Conservation (phyloP, 2,888 invertebrate species). For the Cordilura impudica region DNA sequence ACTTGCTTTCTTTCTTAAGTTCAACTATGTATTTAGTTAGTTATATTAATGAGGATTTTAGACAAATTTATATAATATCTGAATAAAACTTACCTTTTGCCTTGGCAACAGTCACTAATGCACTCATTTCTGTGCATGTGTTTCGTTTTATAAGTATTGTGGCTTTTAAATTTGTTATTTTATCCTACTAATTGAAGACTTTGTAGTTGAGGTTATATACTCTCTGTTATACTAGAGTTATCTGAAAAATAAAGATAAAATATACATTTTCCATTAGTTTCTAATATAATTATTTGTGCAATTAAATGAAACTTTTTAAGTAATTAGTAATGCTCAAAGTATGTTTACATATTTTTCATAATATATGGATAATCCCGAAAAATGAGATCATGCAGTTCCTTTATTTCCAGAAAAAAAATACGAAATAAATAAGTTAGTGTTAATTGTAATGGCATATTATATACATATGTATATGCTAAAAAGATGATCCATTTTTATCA, state of each 20-base stretch:
- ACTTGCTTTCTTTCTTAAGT: conserved; percentile 4
- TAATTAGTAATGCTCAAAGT: too few species aligned
- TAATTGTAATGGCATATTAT: too few species aligned
- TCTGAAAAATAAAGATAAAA: neutral
- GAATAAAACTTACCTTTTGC: conserved; percentile 68
- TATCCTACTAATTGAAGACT: conserved; percentile 4
- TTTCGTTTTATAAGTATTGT: conserved; percentile 54
- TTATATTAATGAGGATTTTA: conserved; percentile 31
- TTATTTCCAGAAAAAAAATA: too few species aligned
- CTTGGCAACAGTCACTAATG: conserved; percentile 65
- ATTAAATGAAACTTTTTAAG: too few species aligned
- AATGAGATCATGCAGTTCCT: too few species aligned
- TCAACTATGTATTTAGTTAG: neutral
- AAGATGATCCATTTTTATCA: too few species aligned
- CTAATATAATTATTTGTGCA: too few species aligned
- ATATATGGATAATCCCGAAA: too few species aligned
- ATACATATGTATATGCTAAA: too few species aligned
- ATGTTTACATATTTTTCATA: too few species aligned
- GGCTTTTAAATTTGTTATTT: conserved; percentile 51
- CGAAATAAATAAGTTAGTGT: too few species aligned
- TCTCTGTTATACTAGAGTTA: conserved; percentile 33
- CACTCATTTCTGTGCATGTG: conserved; percentile 69
- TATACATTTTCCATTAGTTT: too few species aligned
- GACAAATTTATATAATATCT: conserved; percentile 36
- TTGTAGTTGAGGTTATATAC: neutral